Evolutionary conservation across 1,140 invertebrate genomes (phyloP), one percentile per base, ranked within the genome.

Genomic region (Pseudomyrmex concolor): DNA sequence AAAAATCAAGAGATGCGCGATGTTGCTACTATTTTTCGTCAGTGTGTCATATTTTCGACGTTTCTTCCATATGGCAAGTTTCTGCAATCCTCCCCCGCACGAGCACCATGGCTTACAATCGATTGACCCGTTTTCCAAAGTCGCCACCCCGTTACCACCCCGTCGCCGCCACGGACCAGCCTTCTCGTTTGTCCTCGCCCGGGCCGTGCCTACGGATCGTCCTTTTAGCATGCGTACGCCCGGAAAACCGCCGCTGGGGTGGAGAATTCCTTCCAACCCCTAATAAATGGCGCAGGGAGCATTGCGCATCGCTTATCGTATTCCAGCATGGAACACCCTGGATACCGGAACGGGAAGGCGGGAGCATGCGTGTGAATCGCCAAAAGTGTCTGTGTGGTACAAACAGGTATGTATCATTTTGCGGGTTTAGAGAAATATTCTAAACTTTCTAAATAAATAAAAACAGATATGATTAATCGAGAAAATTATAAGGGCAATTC

Each of bases 231-330:
- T 80, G 84, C 84, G 84, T 85, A 80, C 85, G 76, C 73, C 80
- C 55, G 43, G 50, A 62, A 66, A 66, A 59, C 12, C 45, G 60
- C 55, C 22, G 50, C 68, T 15, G 83, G 57, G 85, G 43, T 43
- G 55, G 68, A 80, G 57, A 80, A 48, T 73, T 57, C 51, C 76
- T 71, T 63, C 64, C 76, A 63, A 50, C 13, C 22, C 17, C 19
- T 81, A 71, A 74, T 81, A 82, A 86, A 63, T 84, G 85, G 85
- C 81, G 73, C 86, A 83, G 76, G 55, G 70, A 68, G 68, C 84
- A 82, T 86, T 86, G 82, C 86, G 85, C 85, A 81, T 63, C 62
- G 51, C 55, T 86, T 50, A 59, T 86, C 86, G 64, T 86, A 71
- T 87, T 64, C 48, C 87, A 50, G 51, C 34, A 34, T 64, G 55